These are phyloP conservation scores for Iselma pallidipennis DNA, from an alignment of 2,888 invertebrate genomes.

Conservation along the genomic window DNA sequence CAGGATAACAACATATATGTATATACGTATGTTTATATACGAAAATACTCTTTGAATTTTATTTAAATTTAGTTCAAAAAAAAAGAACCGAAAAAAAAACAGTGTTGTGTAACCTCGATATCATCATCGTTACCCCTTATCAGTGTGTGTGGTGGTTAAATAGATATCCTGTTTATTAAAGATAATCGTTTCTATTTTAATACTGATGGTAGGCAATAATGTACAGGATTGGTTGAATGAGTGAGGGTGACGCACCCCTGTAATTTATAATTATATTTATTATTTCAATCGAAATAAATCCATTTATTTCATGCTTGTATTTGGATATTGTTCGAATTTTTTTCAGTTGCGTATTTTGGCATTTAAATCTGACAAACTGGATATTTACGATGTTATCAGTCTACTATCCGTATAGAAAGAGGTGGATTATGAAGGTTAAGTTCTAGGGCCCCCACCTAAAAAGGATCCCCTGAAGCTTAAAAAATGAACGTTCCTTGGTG, in stretches of 20 bases:
- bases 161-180: conserved; percentile 27
- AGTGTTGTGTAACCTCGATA: conserved; percentile 12
- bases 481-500: too few species aligned
- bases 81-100: neutral
- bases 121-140: conserved; percentile 24
- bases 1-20: neutral
- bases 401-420: too few species aligned
- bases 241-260: neutral
- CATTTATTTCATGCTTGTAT: too few species aligned
- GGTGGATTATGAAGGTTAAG: too few species aligned
- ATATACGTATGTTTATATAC: neutral
- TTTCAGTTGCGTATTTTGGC: too few species aligned
- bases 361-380: too few species aligned
- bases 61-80: neutral
- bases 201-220: neutral
- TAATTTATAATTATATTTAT: too few species aligned
- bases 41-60: neutral
- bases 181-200: conserved; percentile 9
- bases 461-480: too few species aligned
- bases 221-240: neutral
- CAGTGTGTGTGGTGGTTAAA: conserved; percentile 28
- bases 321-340: too few species aligned
- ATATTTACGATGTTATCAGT: too few species aligned
- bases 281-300: too few species aligned
- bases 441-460: too few species aligned